A percentile compares a stretch with the other conserved stretches of the same genome.
Conservation (phyloP, 2,888 invertebrate genomes). For the Lymantria monacha region DNA sequence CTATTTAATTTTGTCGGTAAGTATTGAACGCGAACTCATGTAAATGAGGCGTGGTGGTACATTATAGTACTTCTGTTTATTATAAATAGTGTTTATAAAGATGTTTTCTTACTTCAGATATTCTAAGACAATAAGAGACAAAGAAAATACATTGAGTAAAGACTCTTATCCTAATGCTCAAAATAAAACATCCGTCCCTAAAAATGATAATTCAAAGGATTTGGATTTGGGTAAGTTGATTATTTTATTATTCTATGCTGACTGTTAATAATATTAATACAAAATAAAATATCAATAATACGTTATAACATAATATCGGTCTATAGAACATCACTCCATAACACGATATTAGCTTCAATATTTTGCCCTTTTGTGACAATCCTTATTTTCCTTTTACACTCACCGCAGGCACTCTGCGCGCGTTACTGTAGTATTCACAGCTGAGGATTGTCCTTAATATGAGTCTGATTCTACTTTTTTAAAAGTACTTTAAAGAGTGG, state of each 20-base stretch:
- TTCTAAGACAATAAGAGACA: conserved; percentile 42
- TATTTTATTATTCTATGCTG: conserved; percentile 1
- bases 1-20: conserved; percentile 33
- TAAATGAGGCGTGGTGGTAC: conserved; percentile 27
- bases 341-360: no score
- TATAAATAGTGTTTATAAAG: conserved; percentile 18
- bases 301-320: no score
- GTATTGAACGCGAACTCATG: conserved; percentile 27
- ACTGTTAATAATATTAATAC: background rate
- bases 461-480: no score
- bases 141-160: conserved; percentile 41
- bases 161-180: conserved; percentile 50
- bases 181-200: conserved; percentile 68
- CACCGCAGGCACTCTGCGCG: no score
- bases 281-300: no score
- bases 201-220: conserved; percentile 56
- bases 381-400: no score
- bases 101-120: conserved; percentile 55
- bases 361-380: no score
- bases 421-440: no score
- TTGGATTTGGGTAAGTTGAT: conserved; percentile 67
- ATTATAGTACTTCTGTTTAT: conserved; percentile 1
- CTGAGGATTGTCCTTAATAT: no score
- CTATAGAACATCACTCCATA: no score
- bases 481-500: no score